Base-by-base conservation (phyloP, 2,113 vertebrate species). In the Platycercus adscitus region DNA sequence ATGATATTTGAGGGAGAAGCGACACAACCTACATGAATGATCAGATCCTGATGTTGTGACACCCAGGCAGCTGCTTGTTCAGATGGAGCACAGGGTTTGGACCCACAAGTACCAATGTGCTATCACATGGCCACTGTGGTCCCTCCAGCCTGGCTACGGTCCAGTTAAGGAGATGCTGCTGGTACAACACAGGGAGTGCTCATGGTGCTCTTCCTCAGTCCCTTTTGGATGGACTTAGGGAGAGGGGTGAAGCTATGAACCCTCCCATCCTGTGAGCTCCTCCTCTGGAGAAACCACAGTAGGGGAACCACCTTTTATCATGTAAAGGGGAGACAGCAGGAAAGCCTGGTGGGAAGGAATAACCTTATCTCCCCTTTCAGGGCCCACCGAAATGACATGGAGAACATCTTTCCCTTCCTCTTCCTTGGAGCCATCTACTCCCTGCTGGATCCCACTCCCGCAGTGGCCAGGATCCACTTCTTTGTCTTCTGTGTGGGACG, bases 341-440 rank as follows among this genome's bases (percentile, higher is more conserved):
- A n/a, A 56, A 81, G 50, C 71, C 65, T 17, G 1, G 8, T 46
- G 82, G 39, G 39, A 73, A 70, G n/a, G 14, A 17, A 17, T 52
- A 52, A 66, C 19, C 10, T 72, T 47, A 6, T 91, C 63, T 88
- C 6, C 6, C n/a, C 63, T 89, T 95, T 44, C 91, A 99, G 99
- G 77, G 99, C 99, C 76, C 99, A 99, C 77, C 63, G 71, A 8
- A 99, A 99, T 0, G 99, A 99, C 97, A 97, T 99, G 98, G 99
- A 99, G 97, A 99, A 98, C 98, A 99, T 99, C 95, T 98, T 98
- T 12, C 99, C 99, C 6, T 99, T 99, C 97, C 98, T 99, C 49
- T 99, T 99, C 96, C 97, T 99, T 5, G 99, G 99, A 9, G 97
- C 99, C 0, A 28, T 99, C 96, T 99, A 99, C 97, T 98, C 98